These are phyloP conservation scores for Alloplasta piceator DNA, from an alignment of 2,888 invertebrate species.

Conservation along the genomic window DNA sequence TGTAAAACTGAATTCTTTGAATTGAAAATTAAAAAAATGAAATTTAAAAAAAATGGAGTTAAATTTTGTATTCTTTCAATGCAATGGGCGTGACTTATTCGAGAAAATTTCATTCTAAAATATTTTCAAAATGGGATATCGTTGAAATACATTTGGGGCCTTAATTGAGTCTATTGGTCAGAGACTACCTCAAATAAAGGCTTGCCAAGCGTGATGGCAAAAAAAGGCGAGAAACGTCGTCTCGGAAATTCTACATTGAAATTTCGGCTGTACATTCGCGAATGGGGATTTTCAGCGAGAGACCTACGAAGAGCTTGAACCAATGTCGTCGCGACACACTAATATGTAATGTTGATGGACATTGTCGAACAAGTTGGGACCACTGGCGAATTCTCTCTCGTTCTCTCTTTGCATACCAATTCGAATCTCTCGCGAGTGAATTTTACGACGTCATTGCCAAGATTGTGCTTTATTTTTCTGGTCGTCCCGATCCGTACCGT, in stretches of 20 bases:
- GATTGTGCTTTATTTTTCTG: neutral
- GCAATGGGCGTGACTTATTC: no score
- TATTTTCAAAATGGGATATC: no score
- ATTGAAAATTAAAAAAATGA: no score
- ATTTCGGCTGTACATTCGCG: slow-evolving; percentile 30
- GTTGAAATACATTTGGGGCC: no score
- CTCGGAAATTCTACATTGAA: slow-evolving; percentile 48
- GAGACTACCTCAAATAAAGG: slow-evolving; percentile 8
- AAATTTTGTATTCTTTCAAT: no score
- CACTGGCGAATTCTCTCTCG: slow-evolving; percentile 19
- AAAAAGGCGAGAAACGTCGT: slow-evolving; percentile 16
- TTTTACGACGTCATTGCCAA: neutral
- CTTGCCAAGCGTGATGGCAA: neutral
- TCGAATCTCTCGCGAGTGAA: neutral
- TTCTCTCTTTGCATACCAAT: slow-evolving; percentile 2
- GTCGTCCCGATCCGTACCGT: neutral
- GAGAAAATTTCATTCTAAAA: no score
- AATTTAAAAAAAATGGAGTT: no score
- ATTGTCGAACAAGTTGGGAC: slow-evolving; percentile 9
- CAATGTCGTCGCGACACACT: slow-evolving; percentile 70
- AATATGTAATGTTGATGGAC: slow-evolving; percentile 64
- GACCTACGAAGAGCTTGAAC: slow-evolving; percentile 44
- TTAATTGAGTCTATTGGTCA: no score
- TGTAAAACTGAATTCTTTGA: no score
- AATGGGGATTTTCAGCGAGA: slow-evolving; percentile 12